A percentile compares a stretch with the other conserved stretches of the same genome.
Conservation (phyloP, 2,888 invertebrate genomes). For the Criorhina ranunculi region DNA sequence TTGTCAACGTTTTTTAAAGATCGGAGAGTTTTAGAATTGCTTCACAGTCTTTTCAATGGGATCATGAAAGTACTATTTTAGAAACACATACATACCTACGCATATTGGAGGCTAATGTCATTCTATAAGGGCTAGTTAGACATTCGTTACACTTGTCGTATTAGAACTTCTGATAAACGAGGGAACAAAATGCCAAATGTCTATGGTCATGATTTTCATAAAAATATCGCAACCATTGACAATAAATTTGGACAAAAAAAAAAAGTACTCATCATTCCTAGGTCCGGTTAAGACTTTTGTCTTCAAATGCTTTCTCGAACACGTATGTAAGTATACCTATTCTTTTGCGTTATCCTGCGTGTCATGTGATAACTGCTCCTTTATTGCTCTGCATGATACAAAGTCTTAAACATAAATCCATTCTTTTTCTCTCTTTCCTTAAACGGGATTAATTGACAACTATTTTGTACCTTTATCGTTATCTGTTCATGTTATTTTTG, state of each 20-base stretch:
- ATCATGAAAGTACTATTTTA: no score
- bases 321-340: no score
- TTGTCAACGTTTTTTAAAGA: no score
- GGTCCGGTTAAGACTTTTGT: slow-evolving; percentile 17
- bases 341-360: slow-evolving; percentile 53
- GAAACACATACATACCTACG: no score
- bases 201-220: neutral
- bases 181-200: no score
- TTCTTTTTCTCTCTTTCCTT: slow-evolving; percentile 56
- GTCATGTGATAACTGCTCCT: slow-evolving; percentile 26
- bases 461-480: slow-evolving; percentile 74
- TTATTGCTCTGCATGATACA: slow-evolving; percentile 42
- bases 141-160: no score
- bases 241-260: slow-evolving; percentile 9
- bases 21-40: no score
- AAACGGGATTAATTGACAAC: slow-evolving; percentile 71
- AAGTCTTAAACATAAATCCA: slow-evolving; percentile 57
- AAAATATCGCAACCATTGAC: neutral
- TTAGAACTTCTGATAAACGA: no score
- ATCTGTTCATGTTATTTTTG: slow-evolving; percentile 51
- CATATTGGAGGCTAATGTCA: no score
- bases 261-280: neutral
- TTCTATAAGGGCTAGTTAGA: no score
- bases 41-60: no score
- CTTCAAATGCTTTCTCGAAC: neutral